These are phyloP conservation scores for Lethrus apterus DNA, from an alignment of 1,140 invertebrate genomes.

Conservation along the genomic window DNA sequence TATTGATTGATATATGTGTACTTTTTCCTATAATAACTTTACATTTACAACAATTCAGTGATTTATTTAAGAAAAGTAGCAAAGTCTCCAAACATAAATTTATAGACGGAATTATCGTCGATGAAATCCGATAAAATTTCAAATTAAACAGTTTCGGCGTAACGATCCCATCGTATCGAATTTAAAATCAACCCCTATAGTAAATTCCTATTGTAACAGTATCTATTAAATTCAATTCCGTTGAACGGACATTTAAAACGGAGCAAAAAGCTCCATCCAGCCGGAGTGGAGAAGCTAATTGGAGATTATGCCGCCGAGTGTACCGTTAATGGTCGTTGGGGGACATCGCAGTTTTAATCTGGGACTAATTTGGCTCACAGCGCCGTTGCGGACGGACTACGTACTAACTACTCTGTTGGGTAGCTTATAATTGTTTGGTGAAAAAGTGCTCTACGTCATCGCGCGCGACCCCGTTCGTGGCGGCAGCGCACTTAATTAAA, in stretches of 20 bases:
- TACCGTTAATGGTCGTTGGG: conserved; percentile 32
- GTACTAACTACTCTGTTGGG: conserved; percentile 28
- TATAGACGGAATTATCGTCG: no score
- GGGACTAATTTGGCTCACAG: conserved; percentile 32
- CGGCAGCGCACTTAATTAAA: no score
- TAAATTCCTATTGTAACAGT: conserved; percentile 11
- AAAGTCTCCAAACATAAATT: no score
- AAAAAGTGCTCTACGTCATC: no score
- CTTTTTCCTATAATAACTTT: no score
- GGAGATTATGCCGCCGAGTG: conserved; percentile 24
- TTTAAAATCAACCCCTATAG: conserved; percentile 10
- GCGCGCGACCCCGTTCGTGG: no score
- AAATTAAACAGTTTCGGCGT: no score
- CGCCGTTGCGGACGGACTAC: conserved; percentile 28
- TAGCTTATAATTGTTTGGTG: conserved; percentile 16
- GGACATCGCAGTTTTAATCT: conserved; percentile 35
- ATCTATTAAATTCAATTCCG: conserved; percentile 14
- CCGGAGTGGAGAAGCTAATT: conserved; percentile 23
- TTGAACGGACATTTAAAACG: neutral
- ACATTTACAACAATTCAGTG: no score
- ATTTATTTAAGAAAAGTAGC: no score
- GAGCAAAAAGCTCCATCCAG: neutral
- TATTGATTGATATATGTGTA: no score
- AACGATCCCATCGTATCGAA: no score
- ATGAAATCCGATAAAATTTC: no score